Evolutionary conservation across 2,888 invertebrate species (phyloP), one percentile per base, ranked within the genome.

Genomic region (Agonopterix alstromeriana): DNA sequence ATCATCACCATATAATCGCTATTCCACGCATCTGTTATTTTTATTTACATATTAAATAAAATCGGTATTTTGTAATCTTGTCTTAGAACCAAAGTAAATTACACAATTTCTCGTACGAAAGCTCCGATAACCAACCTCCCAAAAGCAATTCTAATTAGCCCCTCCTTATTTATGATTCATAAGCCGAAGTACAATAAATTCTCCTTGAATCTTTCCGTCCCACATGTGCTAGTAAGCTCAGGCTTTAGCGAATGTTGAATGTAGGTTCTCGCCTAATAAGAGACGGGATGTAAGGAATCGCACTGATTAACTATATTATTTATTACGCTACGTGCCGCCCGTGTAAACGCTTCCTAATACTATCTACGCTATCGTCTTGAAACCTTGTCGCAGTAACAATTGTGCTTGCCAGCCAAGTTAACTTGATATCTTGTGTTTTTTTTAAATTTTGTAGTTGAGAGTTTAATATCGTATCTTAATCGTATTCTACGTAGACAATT

Each of bases 241-340:
- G 80, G 87, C 66, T 76, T 88, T 86, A 83, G 77, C 82, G 79
- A 87, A 87, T 84, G 87, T 78, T 87, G 86, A 83, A 85, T 84
- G 84, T 85, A 82, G 82, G 81, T 81, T 77, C 83, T 76, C 82
- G 82, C 76, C 85, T 87, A 84, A 85, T 85, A 87, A 86, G 86
- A 80, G 80, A 71, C 74, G 80, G 86, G 87, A 86, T 87, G 86
- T 86, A 85, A 88, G 87, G 85, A 86, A 87, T 87, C 77, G 82
- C 82, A 73, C 87, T 88, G 88, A 88, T 88, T 88, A n/a, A 88
- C 86, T 87, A 82, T 81, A 85, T 87, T 86, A 87, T 88, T 87
- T 88, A 87, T 88, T 87, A 84, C 85, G 60, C 76, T 87, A 87
- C 88, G 88, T 88, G 88, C 84, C 80, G 72, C 76, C 72, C 78